Conservation (phyloP, 2,797 vertebrate genomes). For the Artibeus jamaicensis region DNA sequence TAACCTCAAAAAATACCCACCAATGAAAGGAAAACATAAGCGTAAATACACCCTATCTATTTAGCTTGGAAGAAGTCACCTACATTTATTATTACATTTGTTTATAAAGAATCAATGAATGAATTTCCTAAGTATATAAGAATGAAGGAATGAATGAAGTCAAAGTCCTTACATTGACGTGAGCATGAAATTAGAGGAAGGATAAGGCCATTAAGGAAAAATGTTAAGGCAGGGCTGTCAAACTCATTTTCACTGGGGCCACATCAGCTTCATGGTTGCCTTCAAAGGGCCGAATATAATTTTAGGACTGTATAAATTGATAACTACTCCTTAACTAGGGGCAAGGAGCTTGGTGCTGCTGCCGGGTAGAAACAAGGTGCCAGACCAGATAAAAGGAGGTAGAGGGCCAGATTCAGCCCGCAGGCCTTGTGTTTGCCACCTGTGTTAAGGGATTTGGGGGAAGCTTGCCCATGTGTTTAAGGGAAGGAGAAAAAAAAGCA, state of each 20-base stretch:
- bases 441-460: background rate
- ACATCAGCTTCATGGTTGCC: too few relatives aligned
- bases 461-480: background rate
- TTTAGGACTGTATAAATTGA: too few relatives aligned
- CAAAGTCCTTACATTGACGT: background rate
- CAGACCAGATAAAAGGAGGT: too few relatives aligned
- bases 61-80: background rate
- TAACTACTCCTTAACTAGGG: too few relatives aligned
- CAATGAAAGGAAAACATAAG: background rate
- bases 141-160: background rate
- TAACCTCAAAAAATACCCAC: slow-evolving; percentile 1
- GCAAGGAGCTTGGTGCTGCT: too few relatives aligned
- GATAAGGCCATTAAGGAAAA: background rate
- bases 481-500: background rate
- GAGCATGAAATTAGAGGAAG: background rate
- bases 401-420: too few relatives aligned
- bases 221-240: background rate
- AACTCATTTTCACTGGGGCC: too few relatives aligned
- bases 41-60: background rate
- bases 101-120: background rate
- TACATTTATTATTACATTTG: background rate
- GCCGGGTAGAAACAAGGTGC: too few relatives aligned
- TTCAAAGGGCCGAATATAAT: too few relatives aligned
- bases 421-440: too few relatives aligned
- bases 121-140: background rate